Percentiles rank a stretch among this genome's conserved stretches.
These are phyloP conservation scores for Malurus leucopterus DNA, from an alignment of 2,797 vertebrate species.

Conservation along the genomic window DNA sequence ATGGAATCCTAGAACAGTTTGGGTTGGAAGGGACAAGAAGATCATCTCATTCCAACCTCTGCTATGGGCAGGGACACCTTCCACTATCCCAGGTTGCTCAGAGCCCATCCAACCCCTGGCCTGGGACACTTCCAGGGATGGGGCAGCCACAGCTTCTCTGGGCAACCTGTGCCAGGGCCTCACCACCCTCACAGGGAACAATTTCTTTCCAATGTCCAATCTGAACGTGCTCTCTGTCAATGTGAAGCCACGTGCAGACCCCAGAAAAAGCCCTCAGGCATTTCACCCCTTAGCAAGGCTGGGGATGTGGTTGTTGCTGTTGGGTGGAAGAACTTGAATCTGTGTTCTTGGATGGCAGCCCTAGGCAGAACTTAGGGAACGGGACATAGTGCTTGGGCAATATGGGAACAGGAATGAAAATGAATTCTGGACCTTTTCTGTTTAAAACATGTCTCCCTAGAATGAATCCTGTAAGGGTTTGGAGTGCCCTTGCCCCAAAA, in stretches of 20 bases:
- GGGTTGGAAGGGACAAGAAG: background rate
- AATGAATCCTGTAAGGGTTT: background rate
- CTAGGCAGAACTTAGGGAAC: background rate
- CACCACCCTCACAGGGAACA: rapidly evolving
- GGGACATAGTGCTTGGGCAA: background rate
- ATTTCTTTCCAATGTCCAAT: rapidly evolving
- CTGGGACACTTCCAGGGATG: rapidly evolving
- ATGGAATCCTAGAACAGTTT: background rate
- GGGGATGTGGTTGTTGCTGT: background rate
- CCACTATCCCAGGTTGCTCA: rapidly evolving
- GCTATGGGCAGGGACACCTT: background rate
- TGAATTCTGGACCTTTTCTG: background rate
- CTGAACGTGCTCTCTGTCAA: background rate
- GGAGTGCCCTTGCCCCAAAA: background rate
- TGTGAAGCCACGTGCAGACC: background rate
- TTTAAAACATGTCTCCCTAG: background rate
- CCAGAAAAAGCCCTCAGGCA: background rate
- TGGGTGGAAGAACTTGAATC: background rate
- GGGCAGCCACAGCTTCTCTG: background rate
- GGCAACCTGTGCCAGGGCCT: background rate
- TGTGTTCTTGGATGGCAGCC: background rate
- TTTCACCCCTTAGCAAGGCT: background rate
- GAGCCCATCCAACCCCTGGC: background rate
- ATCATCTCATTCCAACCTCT: rapidly evolving
- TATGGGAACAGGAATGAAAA: background rate